Conservation (phyloP, 35 echinoderm and acorn worm genomes). For the Ophiothrix spiculata region DNA sequence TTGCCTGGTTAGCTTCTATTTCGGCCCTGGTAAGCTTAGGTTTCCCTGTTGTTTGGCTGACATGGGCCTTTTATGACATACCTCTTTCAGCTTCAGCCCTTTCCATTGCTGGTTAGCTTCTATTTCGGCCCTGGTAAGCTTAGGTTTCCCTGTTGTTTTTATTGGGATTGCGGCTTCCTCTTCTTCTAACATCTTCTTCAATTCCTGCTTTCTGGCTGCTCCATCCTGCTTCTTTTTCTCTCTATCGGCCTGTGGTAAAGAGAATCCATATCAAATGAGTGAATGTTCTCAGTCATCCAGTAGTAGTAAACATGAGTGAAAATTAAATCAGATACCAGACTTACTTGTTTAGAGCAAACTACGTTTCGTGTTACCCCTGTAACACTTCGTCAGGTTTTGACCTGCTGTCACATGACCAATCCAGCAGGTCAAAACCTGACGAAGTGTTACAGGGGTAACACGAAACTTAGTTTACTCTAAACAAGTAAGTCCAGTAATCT, state of each 20-base stretch:
- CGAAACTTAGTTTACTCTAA: too few species aligned
- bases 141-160: slow-evolving; percentile 47
- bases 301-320: too few species aligned
- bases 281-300: too few species aligned
- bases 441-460: too few species aligned
- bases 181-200: slow-evolving; percentile 65
- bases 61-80: slow-evolving; percentile 25
- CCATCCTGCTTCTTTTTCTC: slow-evolving; percentile 79
- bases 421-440: too few species aligned
- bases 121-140: slow-evolving; percentile 75
- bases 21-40: not conserved
- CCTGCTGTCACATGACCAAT: too few species aligned
- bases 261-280: too few species aligned
- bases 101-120: slow-evolving; percentile 50
- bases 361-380: too few species aligned
- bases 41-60: not conserved
- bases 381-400: too few species aligned
- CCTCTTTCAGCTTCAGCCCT: slow-evolving; percentile 49
- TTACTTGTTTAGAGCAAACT: too few species aligned
- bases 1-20: not conserved
- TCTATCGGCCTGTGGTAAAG: slow-evolving; percentile 26
- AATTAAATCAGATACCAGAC: too few species aligned
- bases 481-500: too few species aligned
- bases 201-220: slow-evolving; percentile 59
- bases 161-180: slow-evolving; percentile 47